Conservation (phyloP, 1,140 invertebrate genomes). For the Chironomus striatipennis region DNA sequence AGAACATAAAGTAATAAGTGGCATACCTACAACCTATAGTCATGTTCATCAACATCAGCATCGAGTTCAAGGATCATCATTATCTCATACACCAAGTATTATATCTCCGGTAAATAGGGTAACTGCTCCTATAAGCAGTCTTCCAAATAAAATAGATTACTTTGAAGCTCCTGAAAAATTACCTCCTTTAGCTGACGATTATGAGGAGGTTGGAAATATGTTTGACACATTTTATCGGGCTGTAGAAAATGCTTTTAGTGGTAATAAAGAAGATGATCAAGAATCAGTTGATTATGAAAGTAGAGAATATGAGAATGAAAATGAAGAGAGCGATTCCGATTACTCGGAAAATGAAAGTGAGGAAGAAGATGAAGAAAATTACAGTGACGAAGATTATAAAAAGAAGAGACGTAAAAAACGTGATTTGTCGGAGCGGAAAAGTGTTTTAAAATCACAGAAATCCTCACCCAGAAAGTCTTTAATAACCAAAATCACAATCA, state of each 20-base stretch:
- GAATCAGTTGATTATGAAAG: background rate
- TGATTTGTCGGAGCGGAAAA: background rate
- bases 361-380: background rate
- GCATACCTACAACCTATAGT: background rate
- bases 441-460: background rate
- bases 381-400: background rate
- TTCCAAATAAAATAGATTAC: background rate
- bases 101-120: background rate
- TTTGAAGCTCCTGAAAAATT: background rate
- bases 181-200: background rate
- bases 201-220: background rate
- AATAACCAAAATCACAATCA: slow-evolving; percentile 23
- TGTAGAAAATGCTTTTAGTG: background rate
- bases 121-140: background rate
- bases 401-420: slow-evolving; percentile 1
- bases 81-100: background rate
- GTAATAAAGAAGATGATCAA: background rate
- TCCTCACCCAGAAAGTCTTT: background rate
- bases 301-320: background rate
- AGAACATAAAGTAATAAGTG: no score
- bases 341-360: background rate
- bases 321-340: background rate
- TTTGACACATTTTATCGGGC: background rate
- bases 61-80: background rate
- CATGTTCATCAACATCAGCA: background rate